Base-by-base conservation (phyloP, 1,140 invertebrate genomes). In the Nymphalis io region DNA sequence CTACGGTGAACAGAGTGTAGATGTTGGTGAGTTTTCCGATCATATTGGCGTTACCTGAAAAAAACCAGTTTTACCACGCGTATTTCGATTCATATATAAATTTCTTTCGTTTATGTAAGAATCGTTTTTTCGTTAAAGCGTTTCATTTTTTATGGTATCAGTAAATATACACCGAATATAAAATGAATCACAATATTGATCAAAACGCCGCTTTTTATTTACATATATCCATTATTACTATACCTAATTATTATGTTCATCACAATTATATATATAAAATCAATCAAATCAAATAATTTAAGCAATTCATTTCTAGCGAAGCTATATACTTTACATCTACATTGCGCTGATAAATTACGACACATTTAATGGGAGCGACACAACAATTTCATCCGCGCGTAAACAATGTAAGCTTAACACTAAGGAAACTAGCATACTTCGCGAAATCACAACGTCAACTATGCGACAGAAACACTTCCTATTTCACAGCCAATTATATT, bases 41-140 rank as follows among this genome's bases (percentile, higher is more conserved):
- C 87, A 89, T 89, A 73, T 78, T 82, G 58, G 18, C 42, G 38
- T 55, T 67, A 61, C 79, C 85, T 88, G 38, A 71, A 71, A 51
- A 58, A 46, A 21, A 1, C 2, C 20, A 55, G 6, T 55, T 27
- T 55, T 48, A 27, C 4, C 15, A 55, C 15, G 13, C 15, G 16
- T 44, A 44, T 44, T 44, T 44, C 13, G n/a, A 44, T 44, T 44
- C 13, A 11, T 33, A 33, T 8, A 33, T 33, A n/a, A 13, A 44
- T 44, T 13, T 44, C 12, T 44, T 44, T 44, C 13, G 1, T 11
- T 12, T 33, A 33, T 33, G 10, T 8, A 8, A 8, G 10, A 33
- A 33, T 33, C 27, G 0, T 8, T 33, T 33, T 33, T 33, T 8
- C 27, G 1, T 33, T 33, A 33, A 33, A 33, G 0, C 27, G 5